Evolutionary conservation across 2,797 vertebrate species (phyloP).

Genomic region (Kryptopterus vitreolus): DNA sequence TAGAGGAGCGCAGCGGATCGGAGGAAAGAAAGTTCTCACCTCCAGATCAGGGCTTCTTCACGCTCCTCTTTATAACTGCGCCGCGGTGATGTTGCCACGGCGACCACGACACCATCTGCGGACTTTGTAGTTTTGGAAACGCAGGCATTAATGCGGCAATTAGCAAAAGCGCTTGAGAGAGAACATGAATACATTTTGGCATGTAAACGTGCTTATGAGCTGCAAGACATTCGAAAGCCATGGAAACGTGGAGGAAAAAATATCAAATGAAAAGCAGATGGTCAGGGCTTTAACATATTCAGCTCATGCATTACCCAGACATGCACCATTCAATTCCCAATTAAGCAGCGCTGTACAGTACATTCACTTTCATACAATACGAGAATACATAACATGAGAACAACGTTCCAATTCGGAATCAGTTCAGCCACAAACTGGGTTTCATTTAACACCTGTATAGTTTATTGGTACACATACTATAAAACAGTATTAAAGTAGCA

Average conservation of each 20-base stretch:
- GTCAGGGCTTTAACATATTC: constrained; percentile 3
- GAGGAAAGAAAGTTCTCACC: constrained; percentile 29
- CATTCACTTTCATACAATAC: background rate
- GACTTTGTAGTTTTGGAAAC: constrained; percentile 66
- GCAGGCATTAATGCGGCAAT: constrained; percentile 64
- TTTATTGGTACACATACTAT: constrained; percentile 86
- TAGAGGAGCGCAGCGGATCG: constrained; percentile 36
- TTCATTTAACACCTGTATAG: constrained; percentile 74
- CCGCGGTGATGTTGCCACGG: constrained; percentile 62
- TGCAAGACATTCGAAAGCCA: constrained; percentile 23
- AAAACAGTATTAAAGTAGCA: constrained; percentile 88
- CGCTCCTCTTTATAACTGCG: constrained; percentile 58
- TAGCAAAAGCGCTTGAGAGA: constrained; percentile 57
- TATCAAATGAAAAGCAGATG: background rate
- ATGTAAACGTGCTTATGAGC: constrained; percentile 57
- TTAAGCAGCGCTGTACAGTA: background rate
- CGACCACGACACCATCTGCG: constrained; percentile 63
- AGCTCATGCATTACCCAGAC: background rate
- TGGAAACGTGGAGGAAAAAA: constrained; percentile 15
- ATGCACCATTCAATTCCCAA: background rate
- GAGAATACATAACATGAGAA: background rate
- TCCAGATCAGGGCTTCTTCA: constrained; percentile 40
- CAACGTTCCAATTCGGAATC: background rate
- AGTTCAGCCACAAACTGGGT: constrained; percentile 14
- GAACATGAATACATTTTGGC: constrained; percentile 52